Evolutionary conservation across 2,797 vertebrate genomes (phyloP).

Genomic region (Micromesistius poutassou): DNA sequence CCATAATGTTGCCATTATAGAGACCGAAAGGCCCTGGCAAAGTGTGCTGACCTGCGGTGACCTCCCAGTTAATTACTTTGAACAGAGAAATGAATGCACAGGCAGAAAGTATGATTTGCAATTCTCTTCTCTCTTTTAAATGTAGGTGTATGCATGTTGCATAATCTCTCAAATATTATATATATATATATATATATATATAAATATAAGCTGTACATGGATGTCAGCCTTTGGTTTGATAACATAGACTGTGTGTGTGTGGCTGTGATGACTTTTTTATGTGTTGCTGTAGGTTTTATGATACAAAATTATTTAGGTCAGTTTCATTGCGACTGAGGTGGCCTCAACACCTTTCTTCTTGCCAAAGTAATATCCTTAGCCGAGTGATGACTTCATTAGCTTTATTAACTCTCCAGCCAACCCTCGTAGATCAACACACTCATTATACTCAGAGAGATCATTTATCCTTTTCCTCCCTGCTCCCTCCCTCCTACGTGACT

Average conservation of each 20-base stretch:
- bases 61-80: neutral
- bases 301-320: neutral
- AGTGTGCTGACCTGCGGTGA: neutral
- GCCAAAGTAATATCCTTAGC: neutral
- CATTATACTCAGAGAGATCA: neutral
- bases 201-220: neutral
- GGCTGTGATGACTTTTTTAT: neutral
- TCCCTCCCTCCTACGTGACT: neutral
- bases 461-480: neutral
- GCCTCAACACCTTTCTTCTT: neutral
- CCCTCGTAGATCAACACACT: neutral
- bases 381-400: constrained; percentile 1
- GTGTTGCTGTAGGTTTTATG: neutral
- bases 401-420: neutral
- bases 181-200: neutral
- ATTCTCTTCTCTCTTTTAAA: neutral
- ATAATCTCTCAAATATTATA: neutral
- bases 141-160: neutral
- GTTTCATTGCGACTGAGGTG: neutral
- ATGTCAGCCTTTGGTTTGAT: neutral
- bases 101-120: neutral
- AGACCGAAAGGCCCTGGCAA: neutral
- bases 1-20: neutral
- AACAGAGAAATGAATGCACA: neutral
- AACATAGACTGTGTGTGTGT: neutral